Base-by-base conservation (phyloP, 2,888 invertebrate genomes). In the Lepidocyrtinus sp. region DNA sequence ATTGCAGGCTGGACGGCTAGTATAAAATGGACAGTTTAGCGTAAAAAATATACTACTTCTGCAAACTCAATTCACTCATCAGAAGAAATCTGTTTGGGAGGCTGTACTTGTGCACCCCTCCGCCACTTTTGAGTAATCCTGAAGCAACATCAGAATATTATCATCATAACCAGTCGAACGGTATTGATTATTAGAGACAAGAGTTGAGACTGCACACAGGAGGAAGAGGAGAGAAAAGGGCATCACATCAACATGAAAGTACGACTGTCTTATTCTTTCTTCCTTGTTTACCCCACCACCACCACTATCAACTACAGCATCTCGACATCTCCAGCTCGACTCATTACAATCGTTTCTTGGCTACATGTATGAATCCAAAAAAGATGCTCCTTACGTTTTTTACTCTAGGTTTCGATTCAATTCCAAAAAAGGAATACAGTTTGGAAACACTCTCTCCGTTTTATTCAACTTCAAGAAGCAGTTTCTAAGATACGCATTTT, bases 181-280 rank as follows among this genome's bases (percentile, higher is more conserved):
- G 73, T 78, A 79, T 79, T 79, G 79, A 79, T 79, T 79, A 79
- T 73, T 79, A 79, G 79, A 65, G 21, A 64, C 45, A 73, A 65
- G 36, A 63, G 46, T 62, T 45, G 65, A 73, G 73, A n/a, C 19
- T 55, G 5, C 19, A 12, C 36, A 36, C 36, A 12, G 36, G 59
- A 55, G 12, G 45, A 45, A 45, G 45, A n/a, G n/a, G 27, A 72
- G 24, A 73, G 73, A n/a, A 55, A 27, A 61, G 68, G 59, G 65
- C 72, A 63, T 72, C 24, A 36, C 36, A 36, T 36, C 36, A 63
- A 22, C 73, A 65, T 65, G 73, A 74, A 73, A 73, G 63, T 12
- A 26, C 63, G 61, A 62, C 63, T 25, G 36, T 36, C 36, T 36
- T 36, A 7, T 36, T 12, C 36, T 36, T 5, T 36, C 36, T 36